phyloP scores from a whole-genome alignment of 2,797 vertebrate genomes.

The Rhadinocentrus ornatus region DNA sequence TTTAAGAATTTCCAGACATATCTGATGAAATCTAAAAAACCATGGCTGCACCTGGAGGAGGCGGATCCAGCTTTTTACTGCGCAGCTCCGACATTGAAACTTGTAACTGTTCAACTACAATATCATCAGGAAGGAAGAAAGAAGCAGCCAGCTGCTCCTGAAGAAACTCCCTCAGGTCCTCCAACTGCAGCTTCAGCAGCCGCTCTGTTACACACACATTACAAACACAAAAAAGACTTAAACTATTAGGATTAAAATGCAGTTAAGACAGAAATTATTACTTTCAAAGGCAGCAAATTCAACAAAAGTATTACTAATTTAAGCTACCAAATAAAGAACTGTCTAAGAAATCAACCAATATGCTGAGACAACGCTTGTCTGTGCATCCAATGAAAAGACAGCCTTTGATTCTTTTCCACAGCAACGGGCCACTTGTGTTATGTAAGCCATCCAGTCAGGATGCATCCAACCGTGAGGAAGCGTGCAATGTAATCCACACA shows the following conservation, averaged over 20 bases:
- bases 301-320: neutral
- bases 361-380: neutral
- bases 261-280: neutral
- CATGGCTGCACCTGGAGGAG: constrained; percentile 82
- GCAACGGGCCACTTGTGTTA: constrained; percentile 71
- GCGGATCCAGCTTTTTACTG: constrained; percentile 86
- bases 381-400: constrained; percentile 65
- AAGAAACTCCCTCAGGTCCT: constrained; percentile 88
- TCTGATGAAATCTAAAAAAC: neutral
- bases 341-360: constrained; percentile 30
- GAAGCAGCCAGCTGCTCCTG: constrained; percentile 85
- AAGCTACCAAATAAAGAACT: constrained; percentile 9
- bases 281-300: neutral
- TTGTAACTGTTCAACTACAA: constrained; percentile 85
- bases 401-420: constrained; percentile 66
- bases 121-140: constrained; percentile 82
- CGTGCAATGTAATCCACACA: constrained; percentile 42
- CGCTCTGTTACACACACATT: constrained; percentile 75
- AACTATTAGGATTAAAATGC: neutral
- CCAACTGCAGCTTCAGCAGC: constrained; percentile 85
- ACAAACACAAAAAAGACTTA: constrained; percentile 15
- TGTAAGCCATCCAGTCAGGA: constrained; percentile 65
- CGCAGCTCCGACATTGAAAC: constrained; percentile 82
- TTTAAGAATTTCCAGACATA: neutral
- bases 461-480: constrained; percentile 60